phyloP scores from a whole-genome alignment of 1,140 invertebrate species.

The Macrostomum lignano region DNA sequence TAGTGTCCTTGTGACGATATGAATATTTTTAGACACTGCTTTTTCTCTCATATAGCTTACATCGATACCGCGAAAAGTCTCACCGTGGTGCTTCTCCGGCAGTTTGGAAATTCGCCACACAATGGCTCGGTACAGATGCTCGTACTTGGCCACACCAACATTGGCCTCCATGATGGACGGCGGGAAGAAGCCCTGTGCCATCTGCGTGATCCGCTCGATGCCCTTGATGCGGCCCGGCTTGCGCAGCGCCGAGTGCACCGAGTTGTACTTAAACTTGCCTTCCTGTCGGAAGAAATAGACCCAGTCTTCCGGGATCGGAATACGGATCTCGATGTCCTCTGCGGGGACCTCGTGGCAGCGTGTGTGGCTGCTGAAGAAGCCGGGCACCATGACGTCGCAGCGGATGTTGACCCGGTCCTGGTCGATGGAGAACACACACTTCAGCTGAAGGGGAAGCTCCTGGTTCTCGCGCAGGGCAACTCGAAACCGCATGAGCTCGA shows the following conservation, averaged over 20 bases:
- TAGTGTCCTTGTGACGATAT: too few species aligned
- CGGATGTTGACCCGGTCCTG: slow-evolving; percentile 48
- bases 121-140: slow-evolving; percentile 79
- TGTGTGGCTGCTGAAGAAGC: slow-evolving; percentile 67
- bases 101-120: slow-evolving; percentile 86
- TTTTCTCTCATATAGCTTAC: too few species aligned
- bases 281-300: slow-evolving; percentile 88
- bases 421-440: slow-evolving; percentile 26
- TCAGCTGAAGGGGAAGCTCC: slow-evolving; percentile 77
- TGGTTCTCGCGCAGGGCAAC: slow-evolving; percentile 75
- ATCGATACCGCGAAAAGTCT: too few species aligned
- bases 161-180: slow-evolving; percentile 83
- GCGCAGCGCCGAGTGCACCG: slow-evolving; percentile 74
- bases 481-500: slow-evolving; percentile 61
- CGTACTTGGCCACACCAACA: slow-evolving; percentile 90
- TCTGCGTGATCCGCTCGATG: slow-evolving; percentile 15
- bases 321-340: slow-evolving; percentile 72
- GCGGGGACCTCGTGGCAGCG: slow-evolving; percentile 52
- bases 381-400: slow-evolving; percentile 73
- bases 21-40: too few species aligned
- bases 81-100: slow-evolving; percentile 83
- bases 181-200: slow-evolving; percentile 28
- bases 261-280: slow-evolving; percentile 89
- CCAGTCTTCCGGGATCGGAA: slow-evolving; percentile 94
- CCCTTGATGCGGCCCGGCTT: slow-evolving; percentile 37